Conservation (phyloP, 92 coral and sea anemone genomes). For the Anthopleura xanthogrammica region DNA sequence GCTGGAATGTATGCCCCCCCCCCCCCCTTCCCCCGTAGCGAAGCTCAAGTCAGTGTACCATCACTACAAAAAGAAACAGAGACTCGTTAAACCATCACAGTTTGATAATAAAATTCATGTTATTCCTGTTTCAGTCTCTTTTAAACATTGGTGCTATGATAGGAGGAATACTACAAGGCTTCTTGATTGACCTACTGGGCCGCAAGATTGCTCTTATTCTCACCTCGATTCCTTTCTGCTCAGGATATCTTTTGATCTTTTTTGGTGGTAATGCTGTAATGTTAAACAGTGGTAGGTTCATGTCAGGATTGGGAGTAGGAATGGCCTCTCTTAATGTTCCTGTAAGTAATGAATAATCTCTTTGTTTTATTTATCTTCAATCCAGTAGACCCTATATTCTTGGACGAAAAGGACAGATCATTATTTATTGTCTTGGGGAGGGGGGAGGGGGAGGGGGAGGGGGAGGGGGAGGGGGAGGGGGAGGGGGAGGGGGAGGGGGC, state of each 20-base stretch:
- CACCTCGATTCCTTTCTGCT: constrained; percentile 68
- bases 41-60: too few relatives aligned
- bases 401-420: too few relatives aligned
- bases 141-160: constrained; percentile 87
- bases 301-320: constrained; percentile 82
- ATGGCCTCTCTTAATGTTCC: constrained; percentile 82
- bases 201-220: constrained; percentile 79
- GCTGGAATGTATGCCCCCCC: too few relatives aligned
- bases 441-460: too few relatives aligned
- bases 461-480: too few relatives aligned
- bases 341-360: constrained; percentile 42
- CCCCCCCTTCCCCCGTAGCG: too few relatives aligned
- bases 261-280: constrained; percentile 52
- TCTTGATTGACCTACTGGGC: constrained; percentile 68
- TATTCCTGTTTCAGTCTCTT: constrained; percentile 51
- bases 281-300: constrained; percentile 72
- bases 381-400: too few relatives aligned
- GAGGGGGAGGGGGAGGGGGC: too few relatives aligned
- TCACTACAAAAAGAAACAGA: too few relatives aligned
- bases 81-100: too few relatives aligned
- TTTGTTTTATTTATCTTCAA: too few relatives aligned
- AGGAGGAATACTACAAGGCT: constrained; percentile 75
- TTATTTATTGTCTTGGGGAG: too few relatives aligned
- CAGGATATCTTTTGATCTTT: constrained; percentile 83
- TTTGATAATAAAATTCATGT: background rate